Evolutionary conservation across 2,113 vertebrate genomes (phyloP).

Genomic region (Tenebrosternarchus preto): DNA sequence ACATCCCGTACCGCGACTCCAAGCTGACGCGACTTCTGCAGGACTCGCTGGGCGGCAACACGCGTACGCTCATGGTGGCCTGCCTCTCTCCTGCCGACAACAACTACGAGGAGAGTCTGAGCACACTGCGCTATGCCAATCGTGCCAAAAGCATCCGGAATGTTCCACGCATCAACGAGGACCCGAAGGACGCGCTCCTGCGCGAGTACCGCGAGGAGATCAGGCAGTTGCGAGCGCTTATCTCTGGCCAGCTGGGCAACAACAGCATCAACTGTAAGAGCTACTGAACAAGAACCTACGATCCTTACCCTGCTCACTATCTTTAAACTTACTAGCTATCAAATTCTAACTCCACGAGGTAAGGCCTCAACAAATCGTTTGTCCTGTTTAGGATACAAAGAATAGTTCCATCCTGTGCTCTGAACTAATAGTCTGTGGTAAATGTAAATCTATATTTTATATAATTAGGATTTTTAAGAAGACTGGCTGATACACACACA

Average conservation of each 20-base stretch:
- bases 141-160: conserved; percentile 88
- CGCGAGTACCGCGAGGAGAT: conserved; percentile 90
- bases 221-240: conserved; percentile 76
- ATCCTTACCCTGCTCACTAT: too few relatives aligned
- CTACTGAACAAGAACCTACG: neutral
- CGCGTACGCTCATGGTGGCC: conserved; percentile 87
- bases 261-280: conserved; percentile 69
- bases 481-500: too few relatives aligned
- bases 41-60: conserved; percentile 89
- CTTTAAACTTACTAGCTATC: too few relatives aligned
- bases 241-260: conserved; percentile 74
- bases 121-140: conserved; percentile 83
- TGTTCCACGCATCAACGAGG: conserved; percentile 83
- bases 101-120: conserved; percentile 87
- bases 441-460: too few relatives aligned
- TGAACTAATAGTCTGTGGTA: too few relatives aligned
- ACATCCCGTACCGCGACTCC: conserved; percentile 87
- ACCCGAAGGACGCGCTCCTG: conserved; percentile 89
- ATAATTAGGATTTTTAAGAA: too few relatives aligned
- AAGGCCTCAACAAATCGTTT: too few relatives aligned
- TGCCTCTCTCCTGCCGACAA: conserved; percentile 85
- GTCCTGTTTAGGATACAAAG: too few relatives aligned
- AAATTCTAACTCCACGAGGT: too few relatives aligned
- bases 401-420: too few relatives aligned
- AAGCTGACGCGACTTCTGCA: conserved; percentile 90